Percentiles rank a stretch among this genome's conserved stretches.
Conservation (phyloP, 1,140 invertebrate genomes). For the Neodiprion fabricii region DNA sequence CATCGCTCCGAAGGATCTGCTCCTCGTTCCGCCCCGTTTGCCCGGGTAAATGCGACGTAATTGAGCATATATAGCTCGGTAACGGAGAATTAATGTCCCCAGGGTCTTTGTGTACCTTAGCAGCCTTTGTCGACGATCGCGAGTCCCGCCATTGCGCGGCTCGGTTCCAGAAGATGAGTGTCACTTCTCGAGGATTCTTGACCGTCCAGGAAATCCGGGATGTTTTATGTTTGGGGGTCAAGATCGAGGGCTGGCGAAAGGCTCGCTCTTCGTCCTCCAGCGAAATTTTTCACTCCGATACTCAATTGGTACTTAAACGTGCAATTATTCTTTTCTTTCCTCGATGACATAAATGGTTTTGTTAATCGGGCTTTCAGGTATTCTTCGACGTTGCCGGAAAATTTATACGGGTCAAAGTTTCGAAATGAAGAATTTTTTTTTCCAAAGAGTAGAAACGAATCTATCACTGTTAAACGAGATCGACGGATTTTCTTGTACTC, state of each 20-base stretch:
- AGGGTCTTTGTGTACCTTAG: neutral
- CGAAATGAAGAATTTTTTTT: too few relatives aligned
- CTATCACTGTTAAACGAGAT: too few relatives aligned
- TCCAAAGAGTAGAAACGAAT: too few relatives aligned
- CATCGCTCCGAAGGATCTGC: neutral
- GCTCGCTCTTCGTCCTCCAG: too few relatives aligned
- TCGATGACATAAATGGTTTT: too few relatives aligned
- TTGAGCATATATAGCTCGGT: conserved; percentile 3
- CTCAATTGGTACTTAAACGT: too few relatives aligned
- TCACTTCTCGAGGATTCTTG: conserved; percentile 2
- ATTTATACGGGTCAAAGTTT: too few relatives aligned
- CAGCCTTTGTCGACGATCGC: neutral
- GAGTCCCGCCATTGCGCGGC: neutral
- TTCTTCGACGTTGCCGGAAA: too few relatives aligned
- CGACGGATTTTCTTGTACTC: too few relatives aligned
- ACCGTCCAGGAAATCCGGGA: neutral
- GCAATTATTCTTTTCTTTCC: too few relatives aligned
- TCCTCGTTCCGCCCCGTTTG: neutral
- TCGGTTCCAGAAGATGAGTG: neutral
- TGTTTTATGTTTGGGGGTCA: neutral
- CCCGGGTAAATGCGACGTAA: conserved; percentile 1
- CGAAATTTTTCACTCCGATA: too few relatives aligned
- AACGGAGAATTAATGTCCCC: conserved; percentile 1
- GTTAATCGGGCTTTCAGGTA: too few relatives aligned
- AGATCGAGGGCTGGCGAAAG: neutral